Conservation (phyloP, 2,113 vertebrate species). For the Micromys minutus region DNA sequence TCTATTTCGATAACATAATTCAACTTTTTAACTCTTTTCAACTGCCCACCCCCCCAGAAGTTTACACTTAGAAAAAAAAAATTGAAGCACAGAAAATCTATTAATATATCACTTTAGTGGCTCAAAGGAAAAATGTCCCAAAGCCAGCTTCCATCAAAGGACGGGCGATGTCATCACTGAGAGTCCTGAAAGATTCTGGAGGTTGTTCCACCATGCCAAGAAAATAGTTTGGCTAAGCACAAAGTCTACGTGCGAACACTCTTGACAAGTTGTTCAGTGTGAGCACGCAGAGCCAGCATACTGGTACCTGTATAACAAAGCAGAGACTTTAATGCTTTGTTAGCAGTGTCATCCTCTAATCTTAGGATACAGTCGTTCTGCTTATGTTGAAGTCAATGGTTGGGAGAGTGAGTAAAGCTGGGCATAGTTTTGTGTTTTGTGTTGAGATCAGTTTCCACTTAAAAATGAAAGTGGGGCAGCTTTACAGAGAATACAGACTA, state of each 20-base stretch:
- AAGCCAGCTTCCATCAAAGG: background rate
- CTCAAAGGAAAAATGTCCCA: background rate
- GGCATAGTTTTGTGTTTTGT: conserved; percentile 6
- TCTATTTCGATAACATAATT: background rate
- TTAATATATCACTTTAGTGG: background rate
- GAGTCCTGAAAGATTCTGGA: fast-evolving
- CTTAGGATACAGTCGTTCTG: background rate
- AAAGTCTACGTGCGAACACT: background rate
- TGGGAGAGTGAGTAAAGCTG: background rate
- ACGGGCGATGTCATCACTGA: background rate
- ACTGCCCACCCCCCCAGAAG: background rate
- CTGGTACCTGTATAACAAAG: background rate
- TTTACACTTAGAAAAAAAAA: conserved; percentile 5
- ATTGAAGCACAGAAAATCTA: background rate
- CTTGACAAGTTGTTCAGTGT: background rate
- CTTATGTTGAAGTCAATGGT: conserved; percentile 5
- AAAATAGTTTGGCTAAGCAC: background rate
- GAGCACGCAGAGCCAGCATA: background rate
- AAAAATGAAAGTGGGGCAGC: background rate
- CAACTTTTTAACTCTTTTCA: background rate
- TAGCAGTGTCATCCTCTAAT: background rate
- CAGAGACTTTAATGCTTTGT: background rate
- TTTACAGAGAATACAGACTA: background rate
- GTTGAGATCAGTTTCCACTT: background rate
- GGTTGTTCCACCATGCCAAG: too few species aligned